Base-by-base conservation (phyloP, 2,797 vertebrate species). In the Spheniscus humboldti region DNA sequence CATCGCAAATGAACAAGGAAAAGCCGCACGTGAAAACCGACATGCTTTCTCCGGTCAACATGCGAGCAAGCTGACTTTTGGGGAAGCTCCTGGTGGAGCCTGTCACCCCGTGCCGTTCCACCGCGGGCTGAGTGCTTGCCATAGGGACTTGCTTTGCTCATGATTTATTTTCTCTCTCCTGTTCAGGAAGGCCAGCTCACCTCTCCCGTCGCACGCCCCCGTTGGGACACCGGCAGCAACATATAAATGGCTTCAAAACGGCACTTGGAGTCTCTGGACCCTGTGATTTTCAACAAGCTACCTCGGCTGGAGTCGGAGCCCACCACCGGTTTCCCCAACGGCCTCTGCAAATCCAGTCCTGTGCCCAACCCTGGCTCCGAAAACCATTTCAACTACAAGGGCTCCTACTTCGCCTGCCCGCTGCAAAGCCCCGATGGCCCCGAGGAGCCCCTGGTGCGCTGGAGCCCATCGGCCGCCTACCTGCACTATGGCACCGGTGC, bases 351-450 rank as follows among this genome's bases (percentile, higher is more conserved):
- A 68, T 88, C 98, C 33, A 96, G 96, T 90, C 74, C 74, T 5
- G 68, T 97, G 96, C 86, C 98, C 22, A 96, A 76, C 12, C 96
- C 97, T 22, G 67, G 92, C 80, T 91, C 96, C 6, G 98, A 98
- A 39, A 98, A 94, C 57, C 63, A 96, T 22, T 92, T 98, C 62
- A 97, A 89, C 94, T 99, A 98, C 97, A 97, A 98, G 39, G 98
- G 98, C 25, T 95, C 98, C 79, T 99, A 98, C 95, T 98, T 98
- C 11, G 47, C 98, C 55, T 99, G 98, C 88, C 97, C 98, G 0
- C 88, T 98, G 74, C 96, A 91, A 83, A 97, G 81, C 82, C 97
- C 98, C 19, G 98, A 98, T 2, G 83, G 92, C 33, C 94, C 97
- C 1, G 97, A 97, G 72, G 97, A 97, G 37, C 85, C 77, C 73